Evolutionary conservation across 2,113 vertebrate species (phyloP).

Genomic region (Aleadryas rufinucha): DNA sequence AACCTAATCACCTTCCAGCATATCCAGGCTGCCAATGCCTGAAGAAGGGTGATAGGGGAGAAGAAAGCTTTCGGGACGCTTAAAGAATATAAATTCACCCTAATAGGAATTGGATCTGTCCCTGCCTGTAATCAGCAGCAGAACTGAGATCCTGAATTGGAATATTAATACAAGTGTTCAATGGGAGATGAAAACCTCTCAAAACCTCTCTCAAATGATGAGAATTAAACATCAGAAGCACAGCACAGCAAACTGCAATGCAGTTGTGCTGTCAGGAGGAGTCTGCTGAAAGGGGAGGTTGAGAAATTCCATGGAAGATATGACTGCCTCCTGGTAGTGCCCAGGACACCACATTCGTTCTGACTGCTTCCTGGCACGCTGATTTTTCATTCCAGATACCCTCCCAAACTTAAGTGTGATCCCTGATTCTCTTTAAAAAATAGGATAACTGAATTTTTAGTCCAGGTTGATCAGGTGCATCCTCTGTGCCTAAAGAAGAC

Average conservation of each 20-base stretch:
- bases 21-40: conserved; percentile 4
- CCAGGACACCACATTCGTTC: not conserved
- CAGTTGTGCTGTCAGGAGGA: not conserved
- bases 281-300: not conserved
- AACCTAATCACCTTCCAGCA: conserved; percentile 45
- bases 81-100: conserved; percentile 25
- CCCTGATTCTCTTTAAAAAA: not conserved
- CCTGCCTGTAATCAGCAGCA: conserved; percentile 9
- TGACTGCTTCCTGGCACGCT: fast-evolving
- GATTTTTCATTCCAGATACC: not conserved
- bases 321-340: not conserved
- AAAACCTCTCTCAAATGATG: not conserved
- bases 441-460: not conserved
- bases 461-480: not conserved
- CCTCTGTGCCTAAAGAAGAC: not conserved
- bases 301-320: not conserved
- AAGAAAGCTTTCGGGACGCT: conserved; percentile 11
- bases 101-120: not conserved
- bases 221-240: not conserved
- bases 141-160: not conserved
- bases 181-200: conserved; percentile 14
- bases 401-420: not conserved
- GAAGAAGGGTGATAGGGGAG: not conserved
- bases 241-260: not conserved
- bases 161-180: conserved; percentile 34